A percentile compares a stretch with the other conserved stretches of the same genome.
Conservation (phyloP, 2,888 invertebrate species). For the Zelleria hepariella region DNA sequence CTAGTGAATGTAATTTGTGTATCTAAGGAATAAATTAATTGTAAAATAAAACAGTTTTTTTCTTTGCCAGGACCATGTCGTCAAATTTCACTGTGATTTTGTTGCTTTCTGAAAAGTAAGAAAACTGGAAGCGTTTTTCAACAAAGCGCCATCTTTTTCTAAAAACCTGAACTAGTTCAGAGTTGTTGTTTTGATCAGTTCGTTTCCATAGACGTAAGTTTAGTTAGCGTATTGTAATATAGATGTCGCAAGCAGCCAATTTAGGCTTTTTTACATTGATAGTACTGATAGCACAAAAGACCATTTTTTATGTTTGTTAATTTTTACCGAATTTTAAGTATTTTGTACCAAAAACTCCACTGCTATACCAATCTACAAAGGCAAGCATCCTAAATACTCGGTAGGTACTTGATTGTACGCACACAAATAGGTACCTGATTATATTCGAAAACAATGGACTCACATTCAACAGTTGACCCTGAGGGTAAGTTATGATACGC, state of each 20-base stretch:
- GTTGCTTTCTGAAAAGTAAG: too few species aligned
- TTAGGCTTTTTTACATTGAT: too few species aligned
- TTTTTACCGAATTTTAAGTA: too few species aligned
- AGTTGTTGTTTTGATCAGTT: too few species aligned
- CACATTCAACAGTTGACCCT: constrained; percentile 20
- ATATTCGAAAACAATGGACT: constrained; percentile 13
- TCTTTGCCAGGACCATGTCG: too few species aligned
- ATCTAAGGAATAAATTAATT: constrained; percentile 42
- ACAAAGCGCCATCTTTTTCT: neutral
- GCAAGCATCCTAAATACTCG: neutral
- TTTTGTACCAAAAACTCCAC: too few species aligned
- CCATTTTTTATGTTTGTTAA: too few species aligned
- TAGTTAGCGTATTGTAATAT: neutral
- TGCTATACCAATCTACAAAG: too few species aligned
- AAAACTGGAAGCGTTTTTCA: too few species aligned
- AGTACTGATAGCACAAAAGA: too few species aligned
- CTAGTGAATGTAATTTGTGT: constrained; percentile 44
- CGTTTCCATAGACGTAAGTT: neutral
- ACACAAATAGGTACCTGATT: neutral
- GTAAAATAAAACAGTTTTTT: neutral
- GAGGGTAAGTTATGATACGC: constrained; percentile 38
- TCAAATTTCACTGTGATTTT: too few species aligned
- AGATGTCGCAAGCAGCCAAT: too few species aligned
- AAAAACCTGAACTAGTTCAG: neutral
- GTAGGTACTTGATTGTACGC: neutral